These are phyloP conservation scores for Notolabrus celidotus DNA, from an alignment of 2,797 vertebrate species.

Conservation along the genomic window DNA sequence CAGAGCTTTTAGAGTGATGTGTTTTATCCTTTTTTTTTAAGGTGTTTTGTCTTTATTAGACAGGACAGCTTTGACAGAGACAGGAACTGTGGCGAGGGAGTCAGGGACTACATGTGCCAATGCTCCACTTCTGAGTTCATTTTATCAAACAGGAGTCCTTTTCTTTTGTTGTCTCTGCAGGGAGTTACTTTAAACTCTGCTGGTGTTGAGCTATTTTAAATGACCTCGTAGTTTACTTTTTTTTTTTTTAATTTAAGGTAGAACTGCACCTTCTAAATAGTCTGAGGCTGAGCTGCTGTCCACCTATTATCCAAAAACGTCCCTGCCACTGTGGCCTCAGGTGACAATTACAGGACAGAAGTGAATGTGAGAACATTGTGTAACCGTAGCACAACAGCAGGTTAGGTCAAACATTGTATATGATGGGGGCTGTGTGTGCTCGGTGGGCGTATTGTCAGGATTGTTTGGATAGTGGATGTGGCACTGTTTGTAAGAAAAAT, in stretches of 20 bases:
- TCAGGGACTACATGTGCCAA: too few species aligned
- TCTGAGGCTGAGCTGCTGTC: not conserved
- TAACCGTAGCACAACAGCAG: not conserved
- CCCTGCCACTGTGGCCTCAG: not conserved
- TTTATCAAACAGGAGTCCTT: not conserved
- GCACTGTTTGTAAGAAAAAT: not conserved
- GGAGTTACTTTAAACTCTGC: not conserved
- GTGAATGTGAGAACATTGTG: not conserved
- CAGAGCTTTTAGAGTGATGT: too few species aligned
- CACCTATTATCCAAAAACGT: too few species aligned
- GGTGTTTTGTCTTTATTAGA: too few species aligned
- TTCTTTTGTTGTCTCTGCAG: conserved; percentile 23
- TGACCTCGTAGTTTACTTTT: not conserved
- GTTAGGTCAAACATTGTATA: not conserved
- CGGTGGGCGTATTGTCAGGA: too few species aligned
- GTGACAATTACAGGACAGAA: not conserved
- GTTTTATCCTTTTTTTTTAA: too few species aligned
- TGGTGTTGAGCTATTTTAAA: too few species aligned
- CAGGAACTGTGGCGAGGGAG: too few species aligned
- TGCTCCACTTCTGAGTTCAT: too few species aligned
- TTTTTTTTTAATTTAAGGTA: not conserved
- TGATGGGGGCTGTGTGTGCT: not conserved
- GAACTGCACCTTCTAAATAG: not conserved
- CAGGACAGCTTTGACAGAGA: too few species aligned
- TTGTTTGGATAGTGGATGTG: not conserved